Conservation (phyloP, 2,113 vertebrate species). For the Mesembrinibis cayennensis region DNA sequence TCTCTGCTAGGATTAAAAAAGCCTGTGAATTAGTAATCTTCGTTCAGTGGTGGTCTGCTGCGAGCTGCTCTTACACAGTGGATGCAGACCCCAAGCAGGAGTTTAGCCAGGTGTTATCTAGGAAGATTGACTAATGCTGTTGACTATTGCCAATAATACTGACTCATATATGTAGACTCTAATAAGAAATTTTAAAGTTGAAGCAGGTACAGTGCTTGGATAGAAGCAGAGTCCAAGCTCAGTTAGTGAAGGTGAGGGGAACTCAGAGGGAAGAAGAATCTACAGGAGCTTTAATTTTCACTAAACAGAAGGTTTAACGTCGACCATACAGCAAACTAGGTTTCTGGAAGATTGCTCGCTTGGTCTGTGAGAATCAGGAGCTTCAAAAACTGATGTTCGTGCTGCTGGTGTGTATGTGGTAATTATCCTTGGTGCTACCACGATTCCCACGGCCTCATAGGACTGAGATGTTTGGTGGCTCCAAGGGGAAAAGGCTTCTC, state of each 20-base stretch:
- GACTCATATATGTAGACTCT: neutral
- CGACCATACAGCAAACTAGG: neutral
- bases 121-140: neutral
- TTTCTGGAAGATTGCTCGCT: neutral
- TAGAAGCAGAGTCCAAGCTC: neutral
- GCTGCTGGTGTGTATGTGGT: neutral
- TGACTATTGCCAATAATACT: neutral
- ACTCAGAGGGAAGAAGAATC: neutral
- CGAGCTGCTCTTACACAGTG: neutral
- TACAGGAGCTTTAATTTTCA: neutral
- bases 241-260: neutral
- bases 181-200: neutral
- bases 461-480: neutral
- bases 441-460: accelerated
- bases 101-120: neutral
- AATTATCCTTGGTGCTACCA: neutral
- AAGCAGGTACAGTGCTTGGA: neutral
- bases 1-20: neutral
- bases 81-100: neutral
- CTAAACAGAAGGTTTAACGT: neutral
- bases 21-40: neutral
- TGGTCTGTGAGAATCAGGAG: neutral
- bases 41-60: neutral
- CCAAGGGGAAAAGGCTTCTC: neutral
- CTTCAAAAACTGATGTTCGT: neutral